Base-by-base conservation (phyloP, 2,113 vertebrate genomes). In the Phasianus colchicus region DNA sequence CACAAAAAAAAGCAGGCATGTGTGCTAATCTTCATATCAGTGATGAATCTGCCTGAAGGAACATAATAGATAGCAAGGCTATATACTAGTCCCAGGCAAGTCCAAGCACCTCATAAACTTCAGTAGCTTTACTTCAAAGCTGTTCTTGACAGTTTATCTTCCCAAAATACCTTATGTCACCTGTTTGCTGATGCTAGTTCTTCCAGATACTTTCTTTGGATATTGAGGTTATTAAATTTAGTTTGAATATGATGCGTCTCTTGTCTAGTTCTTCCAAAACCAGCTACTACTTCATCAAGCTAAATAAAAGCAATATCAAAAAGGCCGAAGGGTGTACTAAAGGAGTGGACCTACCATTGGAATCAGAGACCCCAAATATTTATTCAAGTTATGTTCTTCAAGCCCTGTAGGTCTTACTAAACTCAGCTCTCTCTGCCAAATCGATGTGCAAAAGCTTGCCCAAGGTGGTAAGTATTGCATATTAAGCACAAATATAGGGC, bases 41-140 rank as follows among this genome's bases (percentile, higher is more conserved):
- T 73, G 24, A 79, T 16, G 24, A 89, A 73, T 63, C 15, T 79
- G n/a, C 77, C 91, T 42, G 71, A 69, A 78, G 70, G 40, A 93
- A 71, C 2, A 19, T 27, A 36, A 78, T 43, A 42, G 36, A 21
- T 65, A 67, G 34, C 42, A 66, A 38, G 18, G 34, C 18, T 78
- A 12, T 5, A 4, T 40, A 36, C 11, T 18, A 78, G 18, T 69
- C 20, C 30, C 27, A 92, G 61, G 40, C 77, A 93, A 72, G 84
- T 48, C 58, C 0, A 2, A 79, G 36, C 89, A 94, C 15, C 30
- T 85, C 24, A 30, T 30, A 48, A n/a, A 70, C 0, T 58, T 83
- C 47, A 38, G 32, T 8, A 73, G 24, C 58, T 90, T 78, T 65
- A 52, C 21, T 84, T 86, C 27, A 58, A 61, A 85, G 11, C 48